A percentile compares a stretch with the other conserved stretches of the same genome.
Evolutionary conservation across 2,113 vertebrate genomes (phyloP).

Genomic region (Sorex araneus): DNA sequence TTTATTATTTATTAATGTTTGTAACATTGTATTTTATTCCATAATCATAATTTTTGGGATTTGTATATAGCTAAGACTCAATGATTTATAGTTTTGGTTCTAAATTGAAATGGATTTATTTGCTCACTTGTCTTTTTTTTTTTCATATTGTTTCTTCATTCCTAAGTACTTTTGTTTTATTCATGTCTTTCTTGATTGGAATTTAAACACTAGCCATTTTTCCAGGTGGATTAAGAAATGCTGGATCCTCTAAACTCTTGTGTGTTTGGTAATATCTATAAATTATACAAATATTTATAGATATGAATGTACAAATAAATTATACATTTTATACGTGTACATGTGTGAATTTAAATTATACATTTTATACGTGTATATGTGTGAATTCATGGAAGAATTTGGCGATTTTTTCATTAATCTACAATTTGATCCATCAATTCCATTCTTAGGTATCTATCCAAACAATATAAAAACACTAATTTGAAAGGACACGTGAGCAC

Average conservation of each 20-base stretch:
- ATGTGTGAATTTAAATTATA: no score
- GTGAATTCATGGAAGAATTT: no score
- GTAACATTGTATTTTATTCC: background rate
- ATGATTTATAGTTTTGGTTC: background rate
- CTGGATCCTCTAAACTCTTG: background rate
- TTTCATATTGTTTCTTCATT: background rate
- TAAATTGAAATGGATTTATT: background rate
- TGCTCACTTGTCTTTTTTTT: background rate
- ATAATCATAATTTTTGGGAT: background rate
- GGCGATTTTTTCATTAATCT: no score
- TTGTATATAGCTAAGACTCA: background rate
- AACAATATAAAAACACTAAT: no score
- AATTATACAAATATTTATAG: no score
- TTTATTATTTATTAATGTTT: background rate
- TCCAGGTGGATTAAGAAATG: background rate
- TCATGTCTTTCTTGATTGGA: background rate
- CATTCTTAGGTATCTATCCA: no score
- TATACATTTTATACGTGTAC: no score
- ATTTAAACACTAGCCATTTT: background rate
- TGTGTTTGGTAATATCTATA: background rate
- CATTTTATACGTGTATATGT: no score
- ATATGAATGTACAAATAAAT: background rate
- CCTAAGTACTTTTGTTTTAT: slow-evolving; percentile 2
- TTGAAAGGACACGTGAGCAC: no score
- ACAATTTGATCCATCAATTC: no score